Base-by-base conservation (phyloP, 2,888 invertebrate species). In the Drosophila acutilabella region DNA sequence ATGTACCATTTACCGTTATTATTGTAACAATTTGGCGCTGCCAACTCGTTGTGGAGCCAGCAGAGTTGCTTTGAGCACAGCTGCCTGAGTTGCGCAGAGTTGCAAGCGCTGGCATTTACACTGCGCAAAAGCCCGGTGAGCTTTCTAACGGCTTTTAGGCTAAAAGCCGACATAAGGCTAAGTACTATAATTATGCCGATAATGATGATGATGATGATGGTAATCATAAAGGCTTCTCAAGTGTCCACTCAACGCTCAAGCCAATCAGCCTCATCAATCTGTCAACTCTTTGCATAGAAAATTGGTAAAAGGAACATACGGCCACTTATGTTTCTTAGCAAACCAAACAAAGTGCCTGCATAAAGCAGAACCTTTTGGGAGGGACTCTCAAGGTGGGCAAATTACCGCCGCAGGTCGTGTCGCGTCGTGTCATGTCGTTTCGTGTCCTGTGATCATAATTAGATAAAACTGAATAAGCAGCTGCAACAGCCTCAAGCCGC, bases 1-100 rank as follows among this genome's bases (percentile, higher is more conserved):
- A 74, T 36, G 38, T 76, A 60, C 76, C 75, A 44, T 60, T 64
- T 74, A 78, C 89, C 89, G 82, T 87, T 90, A 89, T 90, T 91
- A 61, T 64, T 67, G n/a, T 23, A 48, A 54, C 14, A 30, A 10
- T 2, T 2, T 30, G 53, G 70, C 2, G 64, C 74, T 90, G 86
- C 75, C 90, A 81, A 82, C 81, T 78, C 59, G 53, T 6, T 64
- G 5, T 26, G n/a, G 36, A 5, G 6, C 40, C 6, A 5, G 41
- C 77, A 89, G 88, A 54, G 89, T 78, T 89, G 88, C 78, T 71
- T 16, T 13, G 36, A 36, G 7, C 45, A 10, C 68, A 82, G 80
- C 75, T 71, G 85, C 65, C 64, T 54, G 51, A 47, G 33, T 13
- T 18, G n/a, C 5, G 7, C 84, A 84, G 78, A 62, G 82, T 85